A percentile compares a stretch with the other conserved stretches of the same genome.
phyloP scores from a whole-genome alignment of 2,888 invertebrate genomes.

The Mesochorus sp. region DNA sequence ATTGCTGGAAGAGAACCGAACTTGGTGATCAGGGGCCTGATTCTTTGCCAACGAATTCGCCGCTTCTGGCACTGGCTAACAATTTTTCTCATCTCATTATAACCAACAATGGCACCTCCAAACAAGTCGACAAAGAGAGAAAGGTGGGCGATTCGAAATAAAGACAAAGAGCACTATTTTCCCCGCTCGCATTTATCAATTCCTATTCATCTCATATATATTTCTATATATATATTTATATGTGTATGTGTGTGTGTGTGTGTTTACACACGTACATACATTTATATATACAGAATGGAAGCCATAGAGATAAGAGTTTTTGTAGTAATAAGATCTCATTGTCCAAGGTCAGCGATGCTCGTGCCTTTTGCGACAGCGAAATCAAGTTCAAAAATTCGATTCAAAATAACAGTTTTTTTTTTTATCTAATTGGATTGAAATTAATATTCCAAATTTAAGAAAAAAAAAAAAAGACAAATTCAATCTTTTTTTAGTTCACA shows the following conservation, averaged over 20 bases:
- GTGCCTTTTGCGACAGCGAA: conserved; percentile 1
- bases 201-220: background rate
- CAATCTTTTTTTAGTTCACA: background rate
- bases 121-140: conserved; percentile 82
- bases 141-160: conserved; percentile 74
- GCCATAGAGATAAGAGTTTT: conserved; percentile 70
- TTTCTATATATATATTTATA: too few species aligned
- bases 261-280: background rate
- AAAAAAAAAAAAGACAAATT: too few species aligned
- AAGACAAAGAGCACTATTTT: background rate
- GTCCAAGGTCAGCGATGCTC: conserved; percentile 62
- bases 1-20: conserved; percentile 90
- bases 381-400: conserved; percentile 7
- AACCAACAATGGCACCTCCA: conserved; percentile 81
- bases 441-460: too few species aligned
- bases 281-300: conserved; percentile 49
- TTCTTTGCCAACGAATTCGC: conserved; percentile 87
- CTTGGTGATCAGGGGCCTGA: conserved; percentile 87
- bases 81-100: conserved; percentile 85
- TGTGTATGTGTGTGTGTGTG: too few species aligned
- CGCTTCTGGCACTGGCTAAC: conserved; percentile 87
- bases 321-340: conserved; percentile 72
- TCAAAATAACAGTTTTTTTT: background rate
- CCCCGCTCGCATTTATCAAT: background rate
- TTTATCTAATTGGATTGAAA: background rate